Conservation (phyloP, 2,888 invertebrate genomes). For the Stenodema calcarata region DNA sequence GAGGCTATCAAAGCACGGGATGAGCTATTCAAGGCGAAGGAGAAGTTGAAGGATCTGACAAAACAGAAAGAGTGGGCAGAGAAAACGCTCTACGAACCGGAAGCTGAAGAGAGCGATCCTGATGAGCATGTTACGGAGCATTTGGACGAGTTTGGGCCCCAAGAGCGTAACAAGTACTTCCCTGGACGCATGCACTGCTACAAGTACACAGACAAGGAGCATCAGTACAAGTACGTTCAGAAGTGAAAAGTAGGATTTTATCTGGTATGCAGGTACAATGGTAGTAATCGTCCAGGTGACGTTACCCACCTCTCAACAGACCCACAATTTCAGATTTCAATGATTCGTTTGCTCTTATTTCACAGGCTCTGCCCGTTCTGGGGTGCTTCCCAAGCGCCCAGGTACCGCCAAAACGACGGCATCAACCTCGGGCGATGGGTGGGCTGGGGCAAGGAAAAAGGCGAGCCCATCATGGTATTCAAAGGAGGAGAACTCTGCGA, state of each 20-base stretch:
- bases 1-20: not conserved
- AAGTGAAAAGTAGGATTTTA: not conserved
- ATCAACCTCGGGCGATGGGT: conserved; percentile 19
- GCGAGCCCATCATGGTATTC: conserved; percentile 19
- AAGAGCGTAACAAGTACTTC: conserved; percentile 10
- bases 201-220: not conserved
- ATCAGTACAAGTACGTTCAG: not conserved
- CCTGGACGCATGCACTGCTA: not conserved
- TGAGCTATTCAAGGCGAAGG: not conserved
- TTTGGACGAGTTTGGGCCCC: conserved; percentile 7
- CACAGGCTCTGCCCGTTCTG: conserved; percentile 19
- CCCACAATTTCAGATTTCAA: no score
- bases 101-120: not conserved
- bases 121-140: not conserved
- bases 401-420: not conserved
- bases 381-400: not conserved
- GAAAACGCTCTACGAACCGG: not conserved
- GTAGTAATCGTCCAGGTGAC: no score
- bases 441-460: conserved; percentile 19
- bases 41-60: not conserved
- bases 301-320: no score
- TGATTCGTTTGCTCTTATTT: not conserved
- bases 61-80: not conserved
- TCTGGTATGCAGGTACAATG: not conserved
- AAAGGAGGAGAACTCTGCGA: not conserved